Evolutionary conservation across 2,888 invertebrate species (phyloP), one percentile per base, ranked within the genome.

Genomic region (Drosophila fulvimacula): DNA sequence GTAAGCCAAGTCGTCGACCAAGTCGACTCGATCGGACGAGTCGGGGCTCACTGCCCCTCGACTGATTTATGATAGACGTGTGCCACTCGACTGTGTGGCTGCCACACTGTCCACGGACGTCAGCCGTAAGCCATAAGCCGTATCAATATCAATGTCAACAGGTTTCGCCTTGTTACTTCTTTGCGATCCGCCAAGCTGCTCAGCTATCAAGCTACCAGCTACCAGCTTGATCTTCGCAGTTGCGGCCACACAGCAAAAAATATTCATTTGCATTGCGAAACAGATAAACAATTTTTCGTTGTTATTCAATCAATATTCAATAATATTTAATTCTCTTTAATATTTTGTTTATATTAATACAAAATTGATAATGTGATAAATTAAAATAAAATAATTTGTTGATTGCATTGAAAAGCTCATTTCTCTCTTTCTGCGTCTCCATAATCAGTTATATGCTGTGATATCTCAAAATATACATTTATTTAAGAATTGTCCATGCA

Each of bases 101-200:
- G 65, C 64, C 53, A 46, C 64, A 63, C 64, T 52, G 15, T 60
- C 51, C 41, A 36, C 51, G 32, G 34, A 17, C 57, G 44, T 10
- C 13, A 55, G 55, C 34, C 55, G 41, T n/a, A 13, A 48, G 48
- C 36, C 56, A 17, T 30, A 42, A 42, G 52, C 21, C 73, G 69
- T 81, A 82, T 81, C 83, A 73, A 82, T 82, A 82, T 85, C 81
- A 82, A 77, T 87, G 86, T 88, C 88, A 86, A 86, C 86, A 86
- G 88, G 86, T 86, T 86, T 86, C 64, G 49, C 51, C 59, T 62
- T 41, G 66, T 67, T 73, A 51, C 63, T 41, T 15, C 21, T 41
- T 27, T 24, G 30, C 51, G 58, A 63, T 30, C 62, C 32, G 30
- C 48, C 34, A n/a, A 27, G n/a, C 38, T 39, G 41, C 17, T 17